Evolutionary conservation across 1,140 invertebrate genomes (phyloP), one percentile per base, ranked within the genome.

Genomic region (Brachionus asplanchnoidis): DNA sequence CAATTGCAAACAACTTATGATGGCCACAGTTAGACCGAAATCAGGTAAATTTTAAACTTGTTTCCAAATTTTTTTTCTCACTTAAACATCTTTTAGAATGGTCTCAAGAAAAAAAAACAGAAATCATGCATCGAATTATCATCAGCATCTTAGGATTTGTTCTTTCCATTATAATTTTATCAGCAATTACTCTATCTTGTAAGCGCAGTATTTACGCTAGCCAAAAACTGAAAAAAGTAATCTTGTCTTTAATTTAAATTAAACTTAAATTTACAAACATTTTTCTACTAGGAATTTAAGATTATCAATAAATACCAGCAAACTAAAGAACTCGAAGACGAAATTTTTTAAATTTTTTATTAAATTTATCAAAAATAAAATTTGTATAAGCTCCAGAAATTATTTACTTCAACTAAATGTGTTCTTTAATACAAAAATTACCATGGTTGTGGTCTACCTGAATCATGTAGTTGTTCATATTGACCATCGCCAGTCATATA

Each of bases 231-330:
- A 73, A 40, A 40, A 73, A 73, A 42, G 32, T 42, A 73, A 4
- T n/a, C 5, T 40, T 68, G 9, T 28, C 9, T 28, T 7, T 11
- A 32, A 36, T 32, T n/a, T 28, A 32, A 12, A 28, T 68, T 68
- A 0, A 28, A 3, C 6, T 40, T 23, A 12, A 65, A 65, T 26
- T 68, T 68, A 14, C 8, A 23, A 12, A 32, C 1, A 28, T 12
- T 68, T 32, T 68, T 32, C 4, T 68, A n/a, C 7, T 14, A 68
- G 66, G 66, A 68, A 68, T 68, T 40, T 42, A 40, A 73, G n/a
- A 73, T 73, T 23, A 73, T 73, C n/a, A 73, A 73, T 17, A 42
- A 73, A 73, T 73, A 73, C 42, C 26, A 73, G n/a, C 68, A 36
- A 32, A 68, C 66, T 17, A 42, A 36, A 42, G 40, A 73, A 17